These are phyloP conservation scores for Dolichomitus sp. DNA, from an alignment of 2,888 invertebrate genomes.

Conservation along the genomic window DNA sequence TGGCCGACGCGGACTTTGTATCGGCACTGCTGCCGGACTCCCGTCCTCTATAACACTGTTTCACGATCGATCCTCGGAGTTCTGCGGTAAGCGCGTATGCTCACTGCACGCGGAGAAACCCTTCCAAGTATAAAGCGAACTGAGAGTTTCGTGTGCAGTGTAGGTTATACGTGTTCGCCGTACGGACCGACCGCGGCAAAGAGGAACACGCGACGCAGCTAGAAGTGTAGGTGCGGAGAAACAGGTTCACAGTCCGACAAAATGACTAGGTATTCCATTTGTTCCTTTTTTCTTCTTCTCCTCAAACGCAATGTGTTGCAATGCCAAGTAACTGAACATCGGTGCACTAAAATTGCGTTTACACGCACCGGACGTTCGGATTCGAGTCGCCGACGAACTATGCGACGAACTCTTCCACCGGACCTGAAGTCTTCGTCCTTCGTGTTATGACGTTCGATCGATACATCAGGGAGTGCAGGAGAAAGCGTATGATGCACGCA, in stretches of 20 bases:
- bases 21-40: slow-evolving; percentile 63
- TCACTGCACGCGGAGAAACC: slow-evolving; percentile 53
- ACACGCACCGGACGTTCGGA: not conserved
- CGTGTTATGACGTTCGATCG: slow-evolving; percentile 28
- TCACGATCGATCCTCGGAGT: slow-evolving; percentile 61
- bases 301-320: not conserved
- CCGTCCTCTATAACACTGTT: slow-evolving; percentile 59
- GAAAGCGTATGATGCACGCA: slow-evolving; percentile 31
- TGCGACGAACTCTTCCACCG: slow-evolving; percentile 7
- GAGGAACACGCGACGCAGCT: slow-evolving; percentile 5
- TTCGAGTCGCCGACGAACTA: not conserved
- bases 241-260: not conserved
- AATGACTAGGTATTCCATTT: not conserved
- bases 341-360: not conserved
- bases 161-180: slow-evolving; percentile 3
- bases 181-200: not conserved
- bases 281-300: not conserved
- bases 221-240: not conserved
- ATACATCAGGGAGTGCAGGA: slow-evolving; percentile 19
- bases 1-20: slow-evolving; percentile 57
- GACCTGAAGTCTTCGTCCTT: not conserved
- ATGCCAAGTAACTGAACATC: not conserved
- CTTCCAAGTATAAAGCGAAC: slow-evolving; percentile 62
- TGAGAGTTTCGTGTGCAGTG: slow-evolving; percentile 44
- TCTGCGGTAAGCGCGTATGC: slow-evolving; percentile 54